Percentiles rank a stretch among this genome's conserved stretches.
phyloP scores from a whole-genome alignment of 2,113 vertebrate genomes.

The Podarcis muralis region DNA sequence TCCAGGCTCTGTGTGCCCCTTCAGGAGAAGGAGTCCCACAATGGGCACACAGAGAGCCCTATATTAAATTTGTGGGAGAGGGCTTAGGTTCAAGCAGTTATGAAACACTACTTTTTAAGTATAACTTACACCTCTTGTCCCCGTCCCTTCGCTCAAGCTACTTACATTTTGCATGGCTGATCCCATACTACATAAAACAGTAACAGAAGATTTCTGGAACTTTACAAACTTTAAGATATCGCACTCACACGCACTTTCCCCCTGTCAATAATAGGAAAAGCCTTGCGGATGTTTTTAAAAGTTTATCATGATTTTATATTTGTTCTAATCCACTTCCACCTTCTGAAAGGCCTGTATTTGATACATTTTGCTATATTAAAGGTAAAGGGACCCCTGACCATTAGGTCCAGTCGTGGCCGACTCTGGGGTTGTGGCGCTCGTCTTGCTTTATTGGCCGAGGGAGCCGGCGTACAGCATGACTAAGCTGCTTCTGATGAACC shows the following conservation, averaged over 20 bases:
- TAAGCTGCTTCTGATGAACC: too few species aligned
- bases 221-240: too few species aligned
- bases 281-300: background rate
- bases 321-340: background rate
- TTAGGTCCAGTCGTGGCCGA: too few species aligned
- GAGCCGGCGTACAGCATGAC: too few species aligned
- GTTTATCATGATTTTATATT: background rate
- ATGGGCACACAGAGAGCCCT: background rate
- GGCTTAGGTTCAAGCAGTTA: background rate
- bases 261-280: background rate
- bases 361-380: background rate
- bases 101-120: background rate
- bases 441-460: too few species aligned
- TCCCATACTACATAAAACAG: background rate
- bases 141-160: background rate
- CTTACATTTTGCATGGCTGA: background rate
- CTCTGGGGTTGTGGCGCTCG: too few species aligned
- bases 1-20: background rate
- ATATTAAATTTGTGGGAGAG: background rate
- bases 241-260: background rate
- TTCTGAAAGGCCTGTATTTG: background rate
- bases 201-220: background rate
- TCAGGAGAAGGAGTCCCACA: background rate
- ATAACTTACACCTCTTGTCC: background rate
- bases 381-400: too few species aligned